A percentile compares a stretch with the other conserved stretches of the same genome.
These are phyloP conservation scores for Mus pahari DNA, from an alignment of 2,113 vertebrate species.

Conservation along the genomic window DNA sequence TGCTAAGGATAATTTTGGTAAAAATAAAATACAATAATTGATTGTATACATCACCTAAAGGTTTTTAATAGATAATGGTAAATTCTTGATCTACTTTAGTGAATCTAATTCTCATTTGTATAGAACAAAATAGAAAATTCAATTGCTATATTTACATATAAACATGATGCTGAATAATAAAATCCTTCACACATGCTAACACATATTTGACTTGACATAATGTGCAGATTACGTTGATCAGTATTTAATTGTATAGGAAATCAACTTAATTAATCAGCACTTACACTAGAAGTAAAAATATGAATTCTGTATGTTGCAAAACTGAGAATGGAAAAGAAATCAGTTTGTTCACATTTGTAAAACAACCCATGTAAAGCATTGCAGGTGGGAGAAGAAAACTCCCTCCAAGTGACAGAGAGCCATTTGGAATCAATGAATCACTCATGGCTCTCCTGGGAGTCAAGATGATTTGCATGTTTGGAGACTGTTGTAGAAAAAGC, in stretches of 20 bases:
- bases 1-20: background rate
- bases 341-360: conserved; percentile 35
- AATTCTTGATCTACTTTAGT: background rate
- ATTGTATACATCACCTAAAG: conserved; percentile 13
- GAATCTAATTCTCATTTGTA: background rate
- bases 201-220: background rate
- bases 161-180: background rate
- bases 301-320: conserved; percentile 32
- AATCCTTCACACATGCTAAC: background rate
- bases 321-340: conserved; percentile 23
- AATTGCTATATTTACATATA: conserved; percentile 13
- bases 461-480: conserved; percentile 60
- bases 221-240: background rate
- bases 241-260: background rate
- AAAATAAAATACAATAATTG: background rate
- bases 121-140: background rate
- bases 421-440: conserved; percentile 60
- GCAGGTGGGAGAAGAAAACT: conserved; percentile 18
- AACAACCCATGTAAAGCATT: conserved; percentile 25
- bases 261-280: background rate
- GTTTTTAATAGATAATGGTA: background rate
- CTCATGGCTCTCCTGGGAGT: background rate
- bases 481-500: conserved; percentile 55
- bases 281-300: background rate
- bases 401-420: conserved; percentile 40